These are phyloP conservation scores for Psettodes erumei DNA, from an alignment of 2,113 vertebrate species.

Conservation along the genomic window DNA sequence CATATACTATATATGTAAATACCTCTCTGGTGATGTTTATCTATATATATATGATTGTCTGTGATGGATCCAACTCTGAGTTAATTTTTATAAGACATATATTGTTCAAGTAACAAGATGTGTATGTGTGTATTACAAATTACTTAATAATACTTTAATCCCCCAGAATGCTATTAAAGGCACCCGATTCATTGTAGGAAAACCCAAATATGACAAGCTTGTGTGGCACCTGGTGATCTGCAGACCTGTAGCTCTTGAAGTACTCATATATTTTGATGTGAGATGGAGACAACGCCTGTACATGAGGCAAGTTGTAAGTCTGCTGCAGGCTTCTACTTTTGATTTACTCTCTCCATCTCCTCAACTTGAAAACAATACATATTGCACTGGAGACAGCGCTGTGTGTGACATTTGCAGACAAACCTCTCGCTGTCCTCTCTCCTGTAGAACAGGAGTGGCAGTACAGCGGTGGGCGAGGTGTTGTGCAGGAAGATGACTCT, in stretches of 20 bases:
- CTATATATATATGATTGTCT: background rate
- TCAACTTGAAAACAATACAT: background rate
- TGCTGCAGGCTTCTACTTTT: background rate
- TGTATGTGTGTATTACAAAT: no score
- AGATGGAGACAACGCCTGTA: conserved; percentile 51
- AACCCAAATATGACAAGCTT: no score
- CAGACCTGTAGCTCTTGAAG: conserved; percentile 28
- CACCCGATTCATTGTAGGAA: no score
- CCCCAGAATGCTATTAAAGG: no score
- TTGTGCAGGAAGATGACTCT: conserved; percentile 58
- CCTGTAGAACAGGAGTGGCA: background rate
- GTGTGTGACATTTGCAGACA: background rate
- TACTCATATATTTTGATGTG: background rate
- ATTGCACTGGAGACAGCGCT: no score
- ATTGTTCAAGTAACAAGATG: no score
- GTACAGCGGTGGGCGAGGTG: background rate
- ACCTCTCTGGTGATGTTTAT: background rate
- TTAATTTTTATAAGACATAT: background rate
- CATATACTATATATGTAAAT: background rate
- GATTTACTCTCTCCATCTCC: background rate
- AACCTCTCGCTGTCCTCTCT: background rate
- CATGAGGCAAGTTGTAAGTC: background rate
- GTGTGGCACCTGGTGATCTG: background rate
- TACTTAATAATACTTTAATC: no score
- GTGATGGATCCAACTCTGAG: background rate